Base-by-base conservation (phyloP, 1,140 invertebrate genomes). In the Plectrocnemia conspersa region DNA sequence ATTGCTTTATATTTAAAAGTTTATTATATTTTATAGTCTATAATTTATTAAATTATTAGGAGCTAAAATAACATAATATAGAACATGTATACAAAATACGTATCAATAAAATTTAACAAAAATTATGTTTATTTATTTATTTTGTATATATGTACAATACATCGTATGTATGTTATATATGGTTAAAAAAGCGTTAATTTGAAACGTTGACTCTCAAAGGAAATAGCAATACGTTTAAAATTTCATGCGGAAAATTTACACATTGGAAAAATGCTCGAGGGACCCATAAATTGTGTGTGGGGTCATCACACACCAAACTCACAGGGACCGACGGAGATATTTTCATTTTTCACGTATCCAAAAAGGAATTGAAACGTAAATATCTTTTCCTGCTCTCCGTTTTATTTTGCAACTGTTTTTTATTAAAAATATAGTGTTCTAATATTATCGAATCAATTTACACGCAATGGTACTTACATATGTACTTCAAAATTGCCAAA, bases 161-260 rank as follows among this genome's bases (percentile, higher is more conserved):
- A n/a, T n/a, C n/a, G n/a, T n/a, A n/a, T n/a, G n/a, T n/a, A n/a
- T n/a, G n/a, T n/a, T n/a, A n/a, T n/a, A n/a, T n/a, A n/a, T n/a
- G n/a, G n/a, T n/a, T n/a, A 38, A 38, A 38, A 38, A 27, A 11
- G 23, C 32, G 13, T 33, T 48, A 48, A 13, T 24, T 23, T 11
- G 22, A 48, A 27, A 47, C 22, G 7, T 5, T 50, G 11, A 19
- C 25, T 38, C 47, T 50, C 47, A 10, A 21, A 50, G 47, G 33
- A 50, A 50, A 50, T 50, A 50, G 25, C 47, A 53, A 58, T 58
- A 50, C 41, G 46, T 53, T 58, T 58, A 52, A 50, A 58, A 58
- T 58, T 58, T 58, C 44, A 47, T 24, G 32, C 44, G 42, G 50
- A 50, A 53, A 58, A 48, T 41, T 57, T 36, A 57, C 48, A 57